Conservation (phyloP, 2,113 vertebrate species). For the Stomatorhinus ivindoensis region DNA sequence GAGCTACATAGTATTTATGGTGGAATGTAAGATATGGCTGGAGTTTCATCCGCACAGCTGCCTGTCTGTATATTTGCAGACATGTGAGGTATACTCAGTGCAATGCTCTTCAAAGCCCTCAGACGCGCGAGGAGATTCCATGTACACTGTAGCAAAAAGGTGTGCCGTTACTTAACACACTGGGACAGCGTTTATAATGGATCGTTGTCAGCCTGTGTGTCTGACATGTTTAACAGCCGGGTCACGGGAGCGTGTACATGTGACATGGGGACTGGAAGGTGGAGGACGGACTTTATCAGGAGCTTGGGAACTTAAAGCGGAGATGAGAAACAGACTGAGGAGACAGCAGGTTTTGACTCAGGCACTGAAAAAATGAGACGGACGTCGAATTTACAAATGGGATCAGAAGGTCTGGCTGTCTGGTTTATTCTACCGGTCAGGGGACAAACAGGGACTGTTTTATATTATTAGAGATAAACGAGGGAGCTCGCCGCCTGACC, state of each 20-base stretch:
- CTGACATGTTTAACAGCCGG: background rate
- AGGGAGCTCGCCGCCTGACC: background rate
- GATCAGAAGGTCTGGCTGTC: background rate
- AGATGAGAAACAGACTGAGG: background rate
- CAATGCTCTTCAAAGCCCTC: background rate
- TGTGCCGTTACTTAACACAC: background rate
- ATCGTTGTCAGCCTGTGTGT: background rate
- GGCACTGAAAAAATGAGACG: background rate
- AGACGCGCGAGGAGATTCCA: background rate
- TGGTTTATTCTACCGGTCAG: background rate
- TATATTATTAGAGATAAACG: background rate
- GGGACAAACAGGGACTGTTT: slow-evolving; percentile 2
- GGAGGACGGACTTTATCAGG: background rate
- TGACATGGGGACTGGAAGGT: background rate
- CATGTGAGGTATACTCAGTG: background rate
- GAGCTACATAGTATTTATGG: background rate
- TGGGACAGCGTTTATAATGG: background rate
- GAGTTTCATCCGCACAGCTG: background rate
- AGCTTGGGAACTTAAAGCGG: background rate
- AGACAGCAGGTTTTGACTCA: background rate
- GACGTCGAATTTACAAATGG: background rate
- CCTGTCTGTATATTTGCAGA: background rate
- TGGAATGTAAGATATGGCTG: background rate
- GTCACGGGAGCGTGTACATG: background rate
- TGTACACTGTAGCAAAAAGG: background rate